These are phyloP conservation scores for Cygnus olor DNA, from an alignment of 2,797 vertebrate genomes.

Conservation along the genomic window DNA sequence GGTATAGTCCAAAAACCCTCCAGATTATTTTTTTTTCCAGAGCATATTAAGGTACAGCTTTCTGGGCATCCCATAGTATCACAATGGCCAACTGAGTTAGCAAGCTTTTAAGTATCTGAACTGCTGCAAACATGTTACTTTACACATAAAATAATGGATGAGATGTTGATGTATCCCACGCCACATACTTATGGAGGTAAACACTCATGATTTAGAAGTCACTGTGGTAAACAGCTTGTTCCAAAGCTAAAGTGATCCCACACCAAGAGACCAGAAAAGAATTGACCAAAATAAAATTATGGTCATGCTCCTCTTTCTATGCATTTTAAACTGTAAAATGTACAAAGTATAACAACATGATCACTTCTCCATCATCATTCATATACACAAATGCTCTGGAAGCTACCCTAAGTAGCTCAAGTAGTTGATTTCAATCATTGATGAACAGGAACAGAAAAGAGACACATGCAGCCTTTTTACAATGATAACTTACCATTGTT, in stretches of 20 bases:
- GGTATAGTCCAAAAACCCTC: not conserved
- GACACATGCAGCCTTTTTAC: not conserved
- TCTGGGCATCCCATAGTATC: not conserved
- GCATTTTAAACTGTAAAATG: not conserved
- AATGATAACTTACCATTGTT: constrained; percentile 86
- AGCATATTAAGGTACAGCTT: not conserved
- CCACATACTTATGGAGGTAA: not conserved
- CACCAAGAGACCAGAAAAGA: not conserved
- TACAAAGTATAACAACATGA: not conserved
- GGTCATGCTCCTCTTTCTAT: not conserved
- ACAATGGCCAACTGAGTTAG: not conserved
- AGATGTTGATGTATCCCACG: not conserved
- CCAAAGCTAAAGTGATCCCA: not conserved
- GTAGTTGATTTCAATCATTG: not conserved
- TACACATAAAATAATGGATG: rapidly evolving
- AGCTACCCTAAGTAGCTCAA: not conserved
- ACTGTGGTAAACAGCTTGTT: not conserved
- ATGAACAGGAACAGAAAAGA: not conserved
- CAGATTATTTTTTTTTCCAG: not conserved
- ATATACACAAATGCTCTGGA: not conserved
- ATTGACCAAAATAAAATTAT: not conserved
- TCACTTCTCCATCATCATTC: not conserved
- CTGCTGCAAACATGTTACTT: not conserved
- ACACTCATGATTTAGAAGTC: not conserved
- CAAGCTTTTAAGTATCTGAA: not conserved